Base-by-base conservation (phyloP, 2,888 invertebrate species). In the Lagria hirta region DNA sequence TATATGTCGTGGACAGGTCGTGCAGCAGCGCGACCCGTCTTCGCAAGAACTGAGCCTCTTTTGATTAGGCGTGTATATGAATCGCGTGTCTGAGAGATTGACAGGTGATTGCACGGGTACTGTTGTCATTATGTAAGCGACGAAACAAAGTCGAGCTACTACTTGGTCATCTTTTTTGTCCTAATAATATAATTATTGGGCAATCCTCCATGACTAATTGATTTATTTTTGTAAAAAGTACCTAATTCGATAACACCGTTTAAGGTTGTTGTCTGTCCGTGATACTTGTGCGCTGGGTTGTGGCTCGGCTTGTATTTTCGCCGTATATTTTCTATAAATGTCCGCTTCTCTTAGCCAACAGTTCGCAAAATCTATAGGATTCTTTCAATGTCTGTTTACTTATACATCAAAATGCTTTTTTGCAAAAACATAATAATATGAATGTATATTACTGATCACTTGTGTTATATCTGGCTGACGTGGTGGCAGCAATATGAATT, bases 401-500 rank as follows among this genome's bases (percentile, higher is more conserved):
- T 55, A 54, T 51, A 32, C 54, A 56, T 55, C 58, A 57, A 59
- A 58, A 55, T 49, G 58, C 59, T 61, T 64, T 62, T 58, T 62
- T 54, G 62, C 62, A 60, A 60, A 28, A 58, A 55, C 55, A 57
- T 35, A 28, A 47, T 43, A 27, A 32, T 21, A 36, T 42, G 32
- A 34, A 57, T 64, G 62, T 62, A 55, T 55, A 61, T 58, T 58
- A 60, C 57, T 50, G 42, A 55, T 58, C 57, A 59, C 60, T 61
- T 63, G 59, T 60, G 61, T 64, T 57, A 23, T 11, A 35, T 52
- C 57, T 57, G 54, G 59, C 52, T 58, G 58, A 56, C 51, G 49
- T 41, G 48, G 56, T 64, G 62, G 68, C 70, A 69, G 72, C 71
- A 73, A 72, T 70, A 71, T 68, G 67, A 68, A 71, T 69, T 68